Percentiles rank a stretch among this genome's conserved stretches.
Evolutionary conservation across 2,888 invertebrate species (phyloP).

Genomic region (Drosophila maculinotata): DNA sequence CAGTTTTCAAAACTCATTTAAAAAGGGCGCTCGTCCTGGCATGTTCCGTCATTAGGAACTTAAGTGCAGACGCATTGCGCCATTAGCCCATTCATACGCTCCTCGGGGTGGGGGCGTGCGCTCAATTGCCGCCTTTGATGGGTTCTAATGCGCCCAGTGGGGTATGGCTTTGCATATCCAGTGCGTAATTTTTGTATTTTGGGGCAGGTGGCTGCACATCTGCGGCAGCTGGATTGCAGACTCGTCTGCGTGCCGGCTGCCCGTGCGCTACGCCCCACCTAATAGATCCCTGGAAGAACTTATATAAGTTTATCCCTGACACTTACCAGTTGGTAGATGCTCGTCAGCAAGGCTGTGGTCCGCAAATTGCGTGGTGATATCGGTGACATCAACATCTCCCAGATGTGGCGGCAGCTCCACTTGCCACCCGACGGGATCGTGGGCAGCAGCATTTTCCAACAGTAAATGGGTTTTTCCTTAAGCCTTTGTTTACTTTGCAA

Average conservation of each 20-base stretch:
- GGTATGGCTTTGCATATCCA: conserved; percentile 85
- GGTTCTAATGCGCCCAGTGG: conserved; percentile 75
- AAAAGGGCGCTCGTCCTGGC: conserved; percentile 82
- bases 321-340: conserved; percentile 85
- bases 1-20: accelerated
- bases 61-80: conserved; percentile 78
- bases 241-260: conserved; percentile 55
- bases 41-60: conserved; percentile 18
- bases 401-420: conserved; percentile 53
- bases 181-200: conserved; percentile 82
- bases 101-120: conserved; percentile 50
- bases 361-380: conserved; percentile 84
- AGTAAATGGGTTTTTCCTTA: conserved; percentile 9
- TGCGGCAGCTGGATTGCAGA: conserved; percentile 54
- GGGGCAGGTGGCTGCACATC: conserved; percentile 61
- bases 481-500: conserved; percentile 48
- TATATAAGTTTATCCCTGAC: not conserved
- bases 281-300: not conserved
- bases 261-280: conserved; percentile 70
- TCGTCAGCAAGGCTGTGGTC: conserved; percentile 83
- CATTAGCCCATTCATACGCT: conserved; percentile 56
- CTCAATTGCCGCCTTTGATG: conserved; percentile 52
- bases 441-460: conserved; percentile 63
- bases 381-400: conserved; percentile 78
- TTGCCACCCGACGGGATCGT: conserved; percentile 44